Evolutionary conservation across 2,113 vertebrate genomes (phyloP).

Genomic region (Pyrgilauda ruficollis): DNA sequence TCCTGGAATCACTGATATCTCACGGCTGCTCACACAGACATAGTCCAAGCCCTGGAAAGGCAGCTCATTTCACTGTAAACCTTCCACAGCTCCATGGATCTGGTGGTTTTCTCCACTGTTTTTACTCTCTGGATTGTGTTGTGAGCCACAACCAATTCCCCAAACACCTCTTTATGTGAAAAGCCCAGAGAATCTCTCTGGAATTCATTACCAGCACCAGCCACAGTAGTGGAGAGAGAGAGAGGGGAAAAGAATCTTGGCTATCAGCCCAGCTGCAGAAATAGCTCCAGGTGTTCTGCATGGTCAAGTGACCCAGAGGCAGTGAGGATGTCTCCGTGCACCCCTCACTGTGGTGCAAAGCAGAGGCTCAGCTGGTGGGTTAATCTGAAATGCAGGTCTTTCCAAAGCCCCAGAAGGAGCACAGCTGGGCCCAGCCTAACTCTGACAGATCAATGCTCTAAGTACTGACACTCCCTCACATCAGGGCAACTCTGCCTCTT

Average conservation of each 20-base stretch:
- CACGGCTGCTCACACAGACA: background rate
- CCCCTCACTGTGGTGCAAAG: background rate
- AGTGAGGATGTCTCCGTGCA: background rate
- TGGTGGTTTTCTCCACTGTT: background rate
- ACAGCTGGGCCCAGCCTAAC: background rate
- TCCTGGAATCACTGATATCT: background rate
- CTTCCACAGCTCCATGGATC: background rate
- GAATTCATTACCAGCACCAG: background rate
- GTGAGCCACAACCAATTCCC: background rate
- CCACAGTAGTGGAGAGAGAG: background rate
- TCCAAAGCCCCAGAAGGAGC: background rate
- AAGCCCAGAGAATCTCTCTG: background rate
- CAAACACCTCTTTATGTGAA: background rate
- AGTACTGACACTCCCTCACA: background rate
- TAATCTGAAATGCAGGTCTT: background rate
- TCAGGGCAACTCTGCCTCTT: background rate
- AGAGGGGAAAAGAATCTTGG: background rate
- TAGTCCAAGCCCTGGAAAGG: background rate
- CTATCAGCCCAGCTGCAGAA: background rate
- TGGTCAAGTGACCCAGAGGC: background rate
- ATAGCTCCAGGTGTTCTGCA: background rate
- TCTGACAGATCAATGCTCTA: background rate
- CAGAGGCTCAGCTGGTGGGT: background rate
- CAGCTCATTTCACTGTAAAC: fast-evolving
- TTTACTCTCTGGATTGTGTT: background rate